Base-by-base conservation (phyloP, 2,797 vertebrate species). In the Rhinoraja longicauda region DNA sequence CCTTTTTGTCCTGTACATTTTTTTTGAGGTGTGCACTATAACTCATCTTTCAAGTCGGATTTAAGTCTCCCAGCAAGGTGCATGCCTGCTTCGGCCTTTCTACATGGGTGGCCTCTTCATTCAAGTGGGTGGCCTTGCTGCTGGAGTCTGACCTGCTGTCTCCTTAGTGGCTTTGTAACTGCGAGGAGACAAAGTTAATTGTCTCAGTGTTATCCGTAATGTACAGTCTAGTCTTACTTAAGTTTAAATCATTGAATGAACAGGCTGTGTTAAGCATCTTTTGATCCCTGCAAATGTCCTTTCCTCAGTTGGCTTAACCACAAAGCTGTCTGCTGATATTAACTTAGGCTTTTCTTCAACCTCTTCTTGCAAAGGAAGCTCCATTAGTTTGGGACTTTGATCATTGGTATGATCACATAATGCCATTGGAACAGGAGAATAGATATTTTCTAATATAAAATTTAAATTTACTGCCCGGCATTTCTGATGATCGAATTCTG, bases 241-340 rank as follows among this genome's bases (percentile, higher is more conserved):
- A 36, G 84, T 67, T 88, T 88, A 32, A 67, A 88, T 67, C 84
- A 88, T 67, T 67, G 36, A 88, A n/a, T 88, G n/a, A 88, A 67
- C 32, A 64, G 62, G 59, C n/a, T 67, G 84, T n/a, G 15, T 78
- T 64, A 32, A 88, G 82, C n/a, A 67, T 36, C 84, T 67, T 88
- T 88, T 88, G 84, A 67, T 88, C 84, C 84, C n/a, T 67, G 84
- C n/a, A 8, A 88, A 21, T 88, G 84, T 88, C 84, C 32, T 88
- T 88, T 78, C 67, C 10, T 88, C 84, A 88, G 84, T 67, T 29
- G 62, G 84, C 84, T 88, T 88, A 88, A 88, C 19, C 59, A 67
- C 84, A 67, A 88, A 88, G n/a, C 62, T 67, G 84, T 67, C 84
- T 88, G n/a, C n/a, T 67, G 84, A 36, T 36, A 8, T 88, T 88